Evolutionary conservation across 1,140 invertebrate genomes (phyloP), one percentile per base, ranked within the genome.

Genomic region (Euwallacea fornicatus): DNA sequence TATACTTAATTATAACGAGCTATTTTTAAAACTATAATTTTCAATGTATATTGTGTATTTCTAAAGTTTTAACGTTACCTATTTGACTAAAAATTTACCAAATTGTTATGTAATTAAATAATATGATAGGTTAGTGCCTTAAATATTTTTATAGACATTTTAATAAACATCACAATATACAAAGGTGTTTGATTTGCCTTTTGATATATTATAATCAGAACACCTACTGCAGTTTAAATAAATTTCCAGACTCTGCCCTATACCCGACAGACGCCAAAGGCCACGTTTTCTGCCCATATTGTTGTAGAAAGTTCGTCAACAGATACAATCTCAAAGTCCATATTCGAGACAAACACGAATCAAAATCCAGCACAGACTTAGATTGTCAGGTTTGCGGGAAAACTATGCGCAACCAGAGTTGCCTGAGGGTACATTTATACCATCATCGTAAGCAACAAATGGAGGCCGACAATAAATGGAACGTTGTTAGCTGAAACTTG

Each of bases 311-410:
- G 78, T 87, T 87, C 78, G 85, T 85, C n/a, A 87, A 86, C 78
- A 83, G 85, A 10, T 87, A 87, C 81, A 87, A 87, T 76, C 75
- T 87, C 73, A 87, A 87, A 77, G 84, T 87, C n/a, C 86, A 87
- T 77, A 83, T 87, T 62, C 80, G 85, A 4, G 86, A 87, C 76
- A 86, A 86, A 75, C 86, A 87, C 73, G 85, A 85, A 76, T 73
- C 71, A 9, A 79, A 64, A 43, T 70, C 76, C n/a, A 33, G 21
- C 21, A 84, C 82, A 0, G 81, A 83, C 63, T 76, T 87, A 15
- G 83, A 85, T 70, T 87, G 86, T 79, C 80, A 83, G 42, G 82
- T 86, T 55, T 87, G 86, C 73, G 84, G 85, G 68, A 87, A 86
- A 73, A 81, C 82, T 8, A 86, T 87, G 85, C 78, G 85, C 11